Conservation (phyloP, 2,797 vertebrate genomes). For the Lycodopsis pacificus region DNA sequence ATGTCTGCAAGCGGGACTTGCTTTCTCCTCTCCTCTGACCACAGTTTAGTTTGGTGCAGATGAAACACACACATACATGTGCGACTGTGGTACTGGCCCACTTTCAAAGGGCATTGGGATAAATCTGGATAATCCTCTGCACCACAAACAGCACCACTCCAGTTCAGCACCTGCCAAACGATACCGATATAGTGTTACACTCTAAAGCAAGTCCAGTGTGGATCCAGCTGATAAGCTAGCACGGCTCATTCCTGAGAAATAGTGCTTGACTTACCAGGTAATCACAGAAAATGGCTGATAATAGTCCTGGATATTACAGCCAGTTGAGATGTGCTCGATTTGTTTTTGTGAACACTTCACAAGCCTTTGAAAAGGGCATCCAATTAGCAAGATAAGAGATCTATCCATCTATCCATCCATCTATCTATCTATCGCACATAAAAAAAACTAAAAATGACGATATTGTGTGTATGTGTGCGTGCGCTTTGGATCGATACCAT, state of each 20-base stretch:
- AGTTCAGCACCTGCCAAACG: slow-evolving; percentile 15
- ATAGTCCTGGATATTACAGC: slow-evolving; percentile 31
- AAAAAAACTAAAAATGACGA: background rate
- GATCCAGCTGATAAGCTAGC: slow-evolving; percentile 32
- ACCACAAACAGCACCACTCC: slow-evolving; percentile 42
- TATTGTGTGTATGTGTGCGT: background rate
- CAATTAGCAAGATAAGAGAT: slow-evolving; percentile 44
- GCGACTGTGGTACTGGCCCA: slow-evolving; percentile 36
- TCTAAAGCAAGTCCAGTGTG: slow-evolving; percentile 26
- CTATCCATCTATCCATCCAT: background rate
- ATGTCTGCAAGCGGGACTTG: background rate
- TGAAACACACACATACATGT: slow-evolving; percentile 31
- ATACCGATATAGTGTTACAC: slow-evolving; percentile 24
- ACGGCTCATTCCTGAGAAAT: background rate
- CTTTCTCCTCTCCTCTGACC: slow-evolving; percentile 14
- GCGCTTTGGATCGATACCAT: slow-evolving; percentile 50
- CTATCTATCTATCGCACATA: background rate
- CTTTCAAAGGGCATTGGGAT: slow-evolving; percentile 57
- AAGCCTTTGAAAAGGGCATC: slow-evolving; percentile 35
- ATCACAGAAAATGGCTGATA: slow-evolving; percentile 38
- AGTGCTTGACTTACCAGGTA: slow-evolving; percentile 12
- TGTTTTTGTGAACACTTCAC: slow-evolving; percentile 31
- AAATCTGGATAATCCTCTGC: slow-evolving; percentile 59
- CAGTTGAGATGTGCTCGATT: slow-evolving; percentile 34
- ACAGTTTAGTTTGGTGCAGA: slow-evolving; percentile 27